These are phyloP conservation scores for Napeogenes sylphis DNA, from an alignment of 2,888 invertebrate species.

Conservation along the genomic window DNA sequence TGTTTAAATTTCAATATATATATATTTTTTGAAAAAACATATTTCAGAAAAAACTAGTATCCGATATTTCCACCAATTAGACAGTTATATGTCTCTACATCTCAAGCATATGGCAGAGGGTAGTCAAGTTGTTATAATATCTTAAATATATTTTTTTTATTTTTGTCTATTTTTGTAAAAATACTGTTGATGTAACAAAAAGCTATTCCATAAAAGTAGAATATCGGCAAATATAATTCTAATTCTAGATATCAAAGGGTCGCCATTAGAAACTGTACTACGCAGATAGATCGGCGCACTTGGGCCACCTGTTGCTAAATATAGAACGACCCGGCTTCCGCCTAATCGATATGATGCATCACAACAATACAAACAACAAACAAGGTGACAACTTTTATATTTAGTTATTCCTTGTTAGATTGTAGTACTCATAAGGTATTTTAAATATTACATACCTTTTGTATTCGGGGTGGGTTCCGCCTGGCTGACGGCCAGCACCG, in stretches of 20 bases:
- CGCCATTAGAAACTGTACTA: constrained; percentile 47
- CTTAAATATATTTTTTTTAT: no score
- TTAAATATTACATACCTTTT: constrained; percentile 52
- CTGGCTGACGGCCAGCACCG: constrained; percentile 57
- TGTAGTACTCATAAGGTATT: background rate
- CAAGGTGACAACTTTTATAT: constrained; percentile 6
- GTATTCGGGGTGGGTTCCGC: constrained; percentile 64
- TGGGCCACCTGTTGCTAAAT: constrained; percentile 72
- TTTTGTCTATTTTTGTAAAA: no score
- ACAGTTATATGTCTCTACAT: no score
- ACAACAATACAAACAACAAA: constrained; percentile 25
- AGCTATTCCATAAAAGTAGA: no score
- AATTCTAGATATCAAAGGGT: constrained; percentile 33
- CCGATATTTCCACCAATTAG: no score
- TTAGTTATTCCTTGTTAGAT: constrained; percentile 5
- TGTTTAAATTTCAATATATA: constrained; percentile 1
- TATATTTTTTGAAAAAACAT: background rate
- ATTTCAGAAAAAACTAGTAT: background rate
- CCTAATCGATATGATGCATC: constrained; percentile 55
- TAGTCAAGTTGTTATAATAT: no score
- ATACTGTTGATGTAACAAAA: no score
- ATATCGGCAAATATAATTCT: no score
- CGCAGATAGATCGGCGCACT: constrained; percentile 53
- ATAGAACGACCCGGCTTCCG: constrained; percentile 56
- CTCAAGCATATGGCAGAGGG: no score